These are phyloP conservation scores for Drosophila vallismaia DNA, from an alignment of 2,888 invertebrate genomes.

Conservation along the genomic window DNA sequence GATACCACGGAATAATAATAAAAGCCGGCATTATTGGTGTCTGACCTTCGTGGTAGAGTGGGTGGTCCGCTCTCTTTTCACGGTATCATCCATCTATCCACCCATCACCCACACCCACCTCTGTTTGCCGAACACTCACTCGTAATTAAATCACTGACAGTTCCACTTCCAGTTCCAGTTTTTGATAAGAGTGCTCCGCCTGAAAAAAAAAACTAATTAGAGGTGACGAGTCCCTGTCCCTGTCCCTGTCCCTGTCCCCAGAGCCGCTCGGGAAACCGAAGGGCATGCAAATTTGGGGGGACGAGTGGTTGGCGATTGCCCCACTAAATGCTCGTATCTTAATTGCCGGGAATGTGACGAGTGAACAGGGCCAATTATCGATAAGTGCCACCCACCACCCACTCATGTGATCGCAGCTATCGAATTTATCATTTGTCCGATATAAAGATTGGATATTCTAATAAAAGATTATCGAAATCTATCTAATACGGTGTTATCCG, in stretches of 20 bases:
- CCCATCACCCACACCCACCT: not conserved
- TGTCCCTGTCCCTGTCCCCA: slow-evolving; percentile 1
- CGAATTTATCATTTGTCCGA: too few species aligned
- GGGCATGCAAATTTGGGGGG: slow-evolving; percentile 23
- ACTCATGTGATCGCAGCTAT: not conserved
- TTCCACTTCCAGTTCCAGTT: slow-evolving; percentile 2
- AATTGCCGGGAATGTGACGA: slow-evolving; percentile 23
- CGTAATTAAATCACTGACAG: slow-evolving; percentile 42
- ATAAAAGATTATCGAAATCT: not conserved
- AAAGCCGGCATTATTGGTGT: slow-evolving; percentile 38
- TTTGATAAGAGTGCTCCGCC: slow-evolving; percentile 17
- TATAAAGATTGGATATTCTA: too few species aligned
- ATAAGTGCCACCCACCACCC: slow-evolving; percentile 6
- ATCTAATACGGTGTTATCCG: too few species aligned
- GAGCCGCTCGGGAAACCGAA: slow-evolving; percentile 4
- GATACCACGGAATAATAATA: slow-evolving; percentile 21
- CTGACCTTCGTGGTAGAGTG: slow-evolving; percentile 18
- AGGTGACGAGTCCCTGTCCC: slow-evolving; percentile 19
- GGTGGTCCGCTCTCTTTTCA: not conserved
- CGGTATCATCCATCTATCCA: not conserved
- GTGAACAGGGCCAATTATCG: slow-evolving; percentile 26
- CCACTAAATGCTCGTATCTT: slow-evolving; percentile 28
- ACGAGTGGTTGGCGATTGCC: not conserved
- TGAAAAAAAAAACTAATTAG: slow-evolving; percentile 23
- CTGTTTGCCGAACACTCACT: slow-evolving; percentile 16